phyloP scores from a whole-genome alignment of 2,888 invertebrate genomes.

The Aromia moschata region DNA sequence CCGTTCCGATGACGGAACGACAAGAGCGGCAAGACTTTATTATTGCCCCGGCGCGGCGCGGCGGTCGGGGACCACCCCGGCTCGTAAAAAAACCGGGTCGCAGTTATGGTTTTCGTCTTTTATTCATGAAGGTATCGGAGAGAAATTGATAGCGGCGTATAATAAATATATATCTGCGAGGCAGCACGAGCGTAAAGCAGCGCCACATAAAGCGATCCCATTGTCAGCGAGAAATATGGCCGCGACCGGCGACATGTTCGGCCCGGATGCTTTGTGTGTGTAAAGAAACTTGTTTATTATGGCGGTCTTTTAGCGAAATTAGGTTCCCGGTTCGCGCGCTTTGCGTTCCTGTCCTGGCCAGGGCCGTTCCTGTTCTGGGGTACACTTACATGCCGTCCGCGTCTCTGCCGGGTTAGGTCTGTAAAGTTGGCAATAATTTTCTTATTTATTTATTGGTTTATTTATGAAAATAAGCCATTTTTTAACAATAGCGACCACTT shows the following conservation, averaged over 20 bases:
- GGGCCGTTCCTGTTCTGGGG: too few relatives aligned
- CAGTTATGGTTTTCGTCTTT: constrained; percentile 23
- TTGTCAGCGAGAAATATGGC: constrained; percentile 43
- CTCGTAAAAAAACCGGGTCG: constrained; percentile 23
- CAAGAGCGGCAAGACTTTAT: constrained; percentile 21
- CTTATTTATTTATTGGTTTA: too few relatives aligned
- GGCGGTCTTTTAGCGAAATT: constrained; percentile 27
- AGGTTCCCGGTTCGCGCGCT: constrained; percentile 16
- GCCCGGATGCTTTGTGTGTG: constrained; percentile 22
- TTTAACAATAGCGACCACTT: too few relatives aligned
- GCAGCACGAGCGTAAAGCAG: constrained; percentile 39
- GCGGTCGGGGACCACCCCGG: constrained; percentile 18
- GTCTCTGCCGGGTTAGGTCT: too few relatives aligned
- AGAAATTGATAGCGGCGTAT: constrained; percentile 28
- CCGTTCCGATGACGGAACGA: constrained; percentile 24
- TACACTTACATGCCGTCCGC: too few relatives aligned
- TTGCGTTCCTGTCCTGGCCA: too few relatives aligned
- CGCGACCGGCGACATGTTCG: constrained; percentile 21
- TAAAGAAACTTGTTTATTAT: constrained; percentile 26
- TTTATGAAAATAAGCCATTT: too few relatives aligned
- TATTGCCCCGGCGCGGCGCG: constrained; percentile 15
- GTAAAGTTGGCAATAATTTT: too few relatives aligned
- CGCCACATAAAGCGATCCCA: constrained; percentile 42
- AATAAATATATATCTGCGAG: constrained; percentile 20
- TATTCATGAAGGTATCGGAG: constrained; percentile 33